Evolutionary conservation across 2,113 vertebrate species (phyloP).

Genomic region (Psittacula cyanocephala): DNA sequence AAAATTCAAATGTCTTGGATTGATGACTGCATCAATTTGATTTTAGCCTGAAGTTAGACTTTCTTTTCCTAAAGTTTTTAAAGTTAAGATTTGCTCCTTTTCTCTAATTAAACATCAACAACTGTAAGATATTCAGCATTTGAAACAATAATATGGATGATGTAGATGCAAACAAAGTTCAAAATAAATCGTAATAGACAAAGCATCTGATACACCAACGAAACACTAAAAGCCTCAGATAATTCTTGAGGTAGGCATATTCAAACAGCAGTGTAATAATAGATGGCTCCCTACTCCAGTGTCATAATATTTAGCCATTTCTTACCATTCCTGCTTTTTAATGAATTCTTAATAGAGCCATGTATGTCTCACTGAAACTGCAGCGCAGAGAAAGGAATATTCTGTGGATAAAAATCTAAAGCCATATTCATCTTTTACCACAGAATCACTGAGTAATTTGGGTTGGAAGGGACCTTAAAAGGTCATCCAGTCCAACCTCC

Average conservation of each 20-base stretch:
- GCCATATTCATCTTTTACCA: background rate
- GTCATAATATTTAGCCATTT: background rate
- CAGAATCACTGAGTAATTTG: background rate
- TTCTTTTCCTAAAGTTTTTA: background rate
- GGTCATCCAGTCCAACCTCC: background rate
- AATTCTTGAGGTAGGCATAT: background rate
- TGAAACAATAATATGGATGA: background rate
- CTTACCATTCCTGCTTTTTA: background rate
- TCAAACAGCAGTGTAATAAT: background rate
- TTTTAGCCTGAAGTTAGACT: background rate
- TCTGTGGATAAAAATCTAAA: background rate
- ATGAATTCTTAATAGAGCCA: background rate
- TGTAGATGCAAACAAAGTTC: background rate
- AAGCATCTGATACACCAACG: background rate
- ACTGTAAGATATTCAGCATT: background rate
- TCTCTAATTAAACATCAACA: background rate
- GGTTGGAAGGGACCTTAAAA: background rate
- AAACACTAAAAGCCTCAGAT: background rate
- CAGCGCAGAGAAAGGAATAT: background rate
- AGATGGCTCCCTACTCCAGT: background rate
- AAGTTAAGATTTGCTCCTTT: background rate
- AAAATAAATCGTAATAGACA: background rate
- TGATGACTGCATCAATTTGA: background rate
- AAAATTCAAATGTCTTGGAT: background rate
- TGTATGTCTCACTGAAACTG: background rate